phyloP scores from a whole-genome alignment of 2,113 vertebrate species.

The Haemorhous mexicanus region DNA sequence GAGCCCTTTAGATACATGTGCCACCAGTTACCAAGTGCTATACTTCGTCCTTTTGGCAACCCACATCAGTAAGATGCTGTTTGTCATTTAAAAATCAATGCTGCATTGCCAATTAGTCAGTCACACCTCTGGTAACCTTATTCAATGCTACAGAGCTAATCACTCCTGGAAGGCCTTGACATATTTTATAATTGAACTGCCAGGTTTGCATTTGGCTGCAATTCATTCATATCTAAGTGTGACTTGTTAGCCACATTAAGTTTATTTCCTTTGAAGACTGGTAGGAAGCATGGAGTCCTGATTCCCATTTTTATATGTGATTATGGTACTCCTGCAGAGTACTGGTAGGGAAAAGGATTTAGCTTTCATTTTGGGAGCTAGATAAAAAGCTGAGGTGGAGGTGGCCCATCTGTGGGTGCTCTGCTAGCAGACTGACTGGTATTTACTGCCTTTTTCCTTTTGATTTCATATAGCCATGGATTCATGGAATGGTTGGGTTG shows the following conservation, averaged over 20 bases:
- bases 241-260: constrained; percentile 71
- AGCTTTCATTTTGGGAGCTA: constrained; percentile 36
- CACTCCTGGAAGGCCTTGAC: constrained; percentile 58
- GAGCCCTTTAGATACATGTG: not conserved
- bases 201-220: constrained; percentile 62
- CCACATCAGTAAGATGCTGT: not conserved
- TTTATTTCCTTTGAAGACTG: constrained; percentile 63
- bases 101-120: constrained; percentile 59
- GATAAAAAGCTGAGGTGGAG: not conserved
- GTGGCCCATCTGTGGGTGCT: not conserved
- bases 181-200: constrained; percentile 73
- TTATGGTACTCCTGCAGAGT: constrained; percentile 20
- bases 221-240: constrained; percentile 65
- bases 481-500: not conserved
- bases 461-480: not conserved
- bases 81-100: constrained; percentile 66
- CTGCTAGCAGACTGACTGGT: not conserved
- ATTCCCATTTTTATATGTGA: constrained; percentile 25
- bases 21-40: not conserved
- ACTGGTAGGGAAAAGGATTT: constrained; percentile 43
- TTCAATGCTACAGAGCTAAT: constrained; percentile 61
- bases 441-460: not conserved
- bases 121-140: constrained; percentile 61
- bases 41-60: not conserved
- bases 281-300: constrained; percentile 34